Evolutionary conservation across 2,888 invertebrate species (phyloP).

Genomic region (Apodemia mormo): DNA sequence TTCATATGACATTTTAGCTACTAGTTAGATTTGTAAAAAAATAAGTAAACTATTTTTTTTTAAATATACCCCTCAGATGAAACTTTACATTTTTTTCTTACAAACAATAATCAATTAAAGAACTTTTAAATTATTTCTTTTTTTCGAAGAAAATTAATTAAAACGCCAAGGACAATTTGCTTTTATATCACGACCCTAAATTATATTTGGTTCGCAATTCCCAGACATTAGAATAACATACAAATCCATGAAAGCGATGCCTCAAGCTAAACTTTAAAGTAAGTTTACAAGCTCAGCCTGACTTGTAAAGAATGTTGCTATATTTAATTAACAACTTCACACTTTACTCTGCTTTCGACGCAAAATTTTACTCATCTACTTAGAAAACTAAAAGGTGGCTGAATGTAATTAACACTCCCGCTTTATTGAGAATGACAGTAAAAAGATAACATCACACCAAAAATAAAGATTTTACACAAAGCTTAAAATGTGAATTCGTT

Average conservation of each 20-base stretch:
- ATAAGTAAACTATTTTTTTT: no score
- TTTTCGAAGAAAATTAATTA: no score
- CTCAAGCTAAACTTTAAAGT: not conserved
- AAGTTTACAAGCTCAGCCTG: not conserved
- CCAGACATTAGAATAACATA: not conserved
- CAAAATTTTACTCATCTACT: slow-evolving; percentile 6
- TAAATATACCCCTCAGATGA: no score
- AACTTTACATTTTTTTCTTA: no score
- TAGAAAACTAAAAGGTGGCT: slow-evolving; percentile 4
- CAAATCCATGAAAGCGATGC: slow-evolving; percentile 11
- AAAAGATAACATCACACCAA: not conserved
- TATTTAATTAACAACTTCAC: slow-evolving; percentile 10
- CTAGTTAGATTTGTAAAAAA: no score
- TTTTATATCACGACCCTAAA: no score
- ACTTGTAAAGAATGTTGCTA: slow-evolving; percentile 16
- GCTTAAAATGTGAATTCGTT: no score
- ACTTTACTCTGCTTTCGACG: slow-evolving; percentile 3
- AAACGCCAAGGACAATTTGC: no score
- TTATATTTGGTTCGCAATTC: not conserved
- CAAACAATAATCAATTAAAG: no score
- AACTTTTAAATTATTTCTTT: no score
- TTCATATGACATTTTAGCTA: no score
- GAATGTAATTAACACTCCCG: not conserved
- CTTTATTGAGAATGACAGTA: not conserved
- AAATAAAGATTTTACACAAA: no score